phyloP scores from a whole-genome alignment of 2,888 invertebrate species.

The Leptothorax acervorum region DNA sequence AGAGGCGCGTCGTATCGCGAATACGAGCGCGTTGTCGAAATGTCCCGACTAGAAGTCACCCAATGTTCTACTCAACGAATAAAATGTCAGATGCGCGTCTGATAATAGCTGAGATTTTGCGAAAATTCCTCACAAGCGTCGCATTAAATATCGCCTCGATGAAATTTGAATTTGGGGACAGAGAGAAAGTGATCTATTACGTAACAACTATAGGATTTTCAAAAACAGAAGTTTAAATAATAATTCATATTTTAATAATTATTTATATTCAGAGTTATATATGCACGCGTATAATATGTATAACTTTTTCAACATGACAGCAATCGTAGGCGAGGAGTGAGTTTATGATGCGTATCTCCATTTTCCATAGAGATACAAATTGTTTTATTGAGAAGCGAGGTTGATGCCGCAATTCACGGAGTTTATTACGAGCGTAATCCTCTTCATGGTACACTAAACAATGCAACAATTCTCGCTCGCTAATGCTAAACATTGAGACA shows the following conservation, averaged over 20 bases:
- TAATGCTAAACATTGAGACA: slow-evolving; percentile 49
- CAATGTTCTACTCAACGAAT: neutral
- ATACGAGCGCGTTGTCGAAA: slow-evolving; percentile 38
- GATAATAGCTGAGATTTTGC: neutral
- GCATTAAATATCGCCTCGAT: neutral
- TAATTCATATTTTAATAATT: neutral
- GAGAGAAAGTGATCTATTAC: neutral
- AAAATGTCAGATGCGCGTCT: slow-evolving; percentile 8
- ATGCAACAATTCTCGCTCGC: slow-evolving; percentile 36
- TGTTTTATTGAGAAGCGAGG: slow-evolving; percentile 25
- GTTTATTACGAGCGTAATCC: slow-evolving; percentile 36
- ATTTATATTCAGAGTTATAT: neutral
- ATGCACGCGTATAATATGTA: neutral
- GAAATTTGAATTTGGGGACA: neutral
- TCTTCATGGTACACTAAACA: slow-evolving; percentile 29
- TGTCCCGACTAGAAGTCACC: slow-evolving; percentile 1
- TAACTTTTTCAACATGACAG: neutral
- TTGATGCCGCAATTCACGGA: slow-evolving; percentile 30
- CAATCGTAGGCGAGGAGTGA: neutral
- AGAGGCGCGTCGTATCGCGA: slow-evolving; percentile 40
- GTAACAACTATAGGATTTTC: neutral
- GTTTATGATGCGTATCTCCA: neutral
- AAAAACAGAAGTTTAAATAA: neutral
- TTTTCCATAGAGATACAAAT: slow-evolving; percentile 34
- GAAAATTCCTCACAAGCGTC: neutral